phyloP scores from a whole-genome alignment of 2,888 invertebrate genomes.

The Pachliopta kotzebuea region DNA sequence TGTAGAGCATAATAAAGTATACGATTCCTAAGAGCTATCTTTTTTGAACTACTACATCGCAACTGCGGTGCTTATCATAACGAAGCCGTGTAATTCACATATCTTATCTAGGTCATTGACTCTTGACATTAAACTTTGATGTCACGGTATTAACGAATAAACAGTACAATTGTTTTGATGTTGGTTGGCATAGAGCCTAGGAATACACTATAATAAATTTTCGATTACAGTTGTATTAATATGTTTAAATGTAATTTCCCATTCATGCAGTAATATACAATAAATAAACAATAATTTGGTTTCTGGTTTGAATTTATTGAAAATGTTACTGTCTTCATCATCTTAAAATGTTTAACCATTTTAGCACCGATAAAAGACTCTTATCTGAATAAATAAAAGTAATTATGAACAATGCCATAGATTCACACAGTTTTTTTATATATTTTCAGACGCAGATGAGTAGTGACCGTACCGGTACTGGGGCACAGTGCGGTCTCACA shows the following conservation, averaged over 20 bases:
- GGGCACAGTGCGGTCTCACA: slow-evolving; percentile 83
- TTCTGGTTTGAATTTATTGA: too few species aligned
- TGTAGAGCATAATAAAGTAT: neutral
- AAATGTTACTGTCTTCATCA: too few species aligned
- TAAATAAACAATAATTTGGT: too few species aligned
- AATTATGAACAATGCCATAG: neutral
- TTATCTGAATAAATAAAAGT: neutral
- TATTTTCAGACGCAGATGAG: slow-evolving; percentile 77
- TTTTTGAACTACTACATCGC: slow-evolving; percentile 8
- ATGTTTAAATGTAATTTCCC: neutral
- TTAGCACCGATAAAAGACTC: neutral
- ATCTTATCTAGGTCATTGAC: slow-evolving; percentile 74
- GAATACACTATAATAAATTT: slow-evolving; percentile 6
- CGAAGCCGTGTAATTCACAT: slow-evolving; percentile 47
- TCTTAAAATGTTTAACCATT: neutral
- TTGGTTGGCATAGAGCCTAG: slow-evolving; percentile 14
- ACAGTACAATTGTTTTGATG: slow-evolving; percentile 26
- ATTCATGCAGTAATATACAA: neutral
- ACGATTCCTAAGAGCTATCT: neutral
- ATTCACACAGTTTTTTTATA: slow-evolving; percentile 31
- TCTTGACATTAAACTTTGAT: slow-evolving; percentile 69
- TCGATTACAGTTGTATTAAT: neutral
- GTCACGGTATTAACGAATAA: slow-evolving; percentile 41
- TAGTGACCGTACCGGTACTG: slow-evolving; percentile 77
- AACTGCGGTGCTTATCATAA: slow-evolving; percentile 43